These are phyloP conservation scores for Sceliomorpha sp. DNA, from an alignment of 2,888 invertebrate genomes.

Conservation along the genomic window DNA sequence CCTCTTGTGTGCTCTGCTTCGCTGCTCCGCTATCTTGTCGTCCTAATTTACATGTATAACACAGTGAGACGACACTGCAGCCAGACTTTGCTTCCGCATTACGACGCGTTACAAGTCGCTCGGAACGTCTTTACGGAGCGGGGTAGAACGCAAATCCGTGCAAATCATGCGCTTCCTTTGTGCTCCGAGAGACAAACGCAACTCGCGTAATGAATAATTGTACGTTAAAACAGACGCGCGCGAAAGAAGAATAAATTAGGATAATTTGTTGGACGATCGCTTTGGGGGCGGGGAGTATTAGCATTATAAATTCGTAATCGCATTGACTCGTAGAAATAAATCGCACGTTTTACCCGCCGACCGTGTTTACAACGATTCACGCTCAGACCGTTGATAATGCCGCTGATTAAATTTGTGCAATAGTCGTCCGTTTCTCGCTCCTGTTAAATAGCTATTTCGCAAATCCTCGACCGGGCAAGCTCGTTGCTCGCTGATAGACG, in stretches of 20 bases:
- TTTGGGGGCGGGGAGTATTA: too few relatives aligned
- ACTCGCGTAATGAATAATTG: too few relatives aligned
- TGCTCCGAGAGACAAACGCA: constrained; percentile 19
- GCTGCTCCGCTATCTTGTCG: constrained; percentile 32
- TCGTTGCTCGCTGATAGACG: constrained; percentile 14
- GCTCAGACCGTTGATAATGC: constrained; percentile 22
- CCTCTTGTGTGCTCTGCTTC: constrained; percentile 35
- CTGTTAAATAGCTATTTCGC: constrained; percentile 24
- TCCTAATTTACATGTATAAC: constrained; percentile 57
- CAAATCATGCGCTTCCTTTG: constrained; percentile 35
- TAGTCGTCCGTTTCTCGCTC: constrained; percentile 7
- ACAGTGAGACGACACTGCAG: constrained; percentile 49
- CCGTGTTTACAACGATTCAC: constrained; percentile 25
- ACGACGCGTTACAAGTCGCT: constrained; percentile 55
- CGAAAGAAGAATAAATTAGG: too few relatives aligned
- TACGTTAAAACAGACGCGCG: too few relatives aligned
- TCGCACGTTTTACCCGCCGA: too few relatives aligned
- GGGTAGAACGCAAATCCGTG: constrained; percentile 43
- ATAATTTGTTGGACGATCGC: too few relatives aligned
- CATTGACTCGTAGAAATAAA: too few relatives aligned
- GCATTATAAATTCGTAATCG: too few relatives aligned
- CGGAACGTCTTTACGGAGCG: constrained; percentile 40
- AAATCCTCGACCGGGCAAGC: constrained; percentile 21
- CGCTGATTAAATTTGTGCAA: constrained; percentile 47
- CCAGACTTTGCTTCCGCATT: constrained; percentile 55